phyloP scores from a whole-genome alignment of 2,113 vertebrate genomes.

The Nibea coibor region DNA sequence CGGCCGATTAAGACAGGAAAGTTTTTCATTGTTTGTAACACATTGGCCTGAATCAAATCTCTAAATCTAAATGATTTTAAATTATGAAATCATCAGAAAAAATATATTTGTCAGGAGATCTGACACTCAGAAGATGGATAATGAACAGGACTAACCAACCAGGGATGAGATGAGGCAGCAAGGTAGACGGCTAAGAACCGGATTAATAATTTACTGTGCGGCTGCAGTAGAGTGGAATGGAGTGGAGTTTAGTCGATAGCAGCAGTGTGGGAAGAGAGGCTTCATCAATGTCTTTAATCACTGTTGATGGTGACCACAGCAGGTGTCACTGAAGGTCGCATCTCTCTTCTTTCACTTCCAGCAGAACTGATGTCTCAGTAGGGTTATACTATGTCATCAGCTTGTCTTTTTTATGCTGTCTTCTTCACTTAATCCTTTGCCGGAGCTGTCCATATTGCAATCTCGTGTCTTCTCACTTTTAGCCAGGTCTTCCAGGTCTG shows the following conservation, averaged over 20 bases:
- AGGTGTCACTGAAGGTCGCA: neutral
- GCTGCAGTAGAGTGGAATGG: neutral
- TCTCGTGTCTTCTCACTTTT: slow-evolving; percentile 37
- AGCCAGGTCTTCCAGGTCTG: slow-evolving; percentile 72
- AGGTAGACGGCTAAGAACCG: neutral
- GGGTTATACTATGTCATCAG: neutral
- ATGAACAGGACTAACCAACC: neutral
- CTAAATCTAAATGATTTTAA: neutral
- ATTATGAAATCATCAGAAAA: neutral
- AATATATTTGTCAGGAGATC: neutral
- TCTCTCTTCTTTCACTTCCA: slow-evolving; percentile 4
- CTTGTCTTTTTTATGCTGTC: neutral
- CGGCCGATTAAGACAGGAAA: no score
- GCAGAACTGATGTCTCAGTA: neutral
- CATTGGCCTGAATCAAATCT: neutral
- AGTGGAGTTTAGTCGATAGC: slow-evolving; percentile 1
- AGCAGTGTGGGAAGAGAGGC: neutral
- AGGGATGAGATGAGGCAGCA: neutral
- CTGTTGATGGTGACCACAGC: neutral
- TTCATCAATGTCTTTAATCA: neutral
- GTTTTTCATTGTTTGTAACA: no score
- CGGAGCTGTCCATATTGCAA: neutral
- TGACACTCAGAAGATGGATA: neutral
- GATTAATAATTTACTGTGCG: neutral
- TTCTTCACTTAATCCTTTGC: neutral